phyloP scores from a whole-genome alignment of 2,113 vertebrate species.

The Pterophyllum scalare region DNA sequence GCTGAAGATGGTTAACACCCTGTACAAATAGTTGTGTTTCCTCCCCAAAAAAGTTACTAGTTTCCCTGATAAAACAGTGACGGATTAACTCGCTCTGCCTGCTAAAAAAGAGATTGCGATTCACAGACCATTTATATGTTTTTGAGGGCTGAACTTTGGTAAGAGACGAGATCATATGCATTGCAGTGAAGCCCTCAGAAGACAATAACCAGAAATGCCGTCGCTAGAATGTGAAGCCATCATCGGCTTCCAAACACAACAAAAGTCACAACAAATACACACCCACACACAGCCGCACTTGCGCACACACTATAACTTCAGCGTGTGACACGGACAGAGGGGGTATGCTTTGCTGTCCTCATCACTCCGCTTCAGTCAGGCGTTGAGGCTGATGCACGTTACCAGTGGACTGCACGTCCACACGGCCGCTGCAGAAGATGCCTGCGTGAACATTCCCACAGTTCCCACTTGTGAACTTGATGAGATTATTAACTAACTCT shows the following conservation, averaged over 20 bases:
- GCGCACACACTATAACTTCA: background rate
- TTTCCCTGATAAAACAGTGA: constrained; percentile 18
- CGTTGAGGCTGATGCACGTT: constrained; percentile 30
- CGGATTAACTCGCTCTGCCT: background rate
- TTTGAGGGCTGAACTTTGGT: constrained; percentile 61
- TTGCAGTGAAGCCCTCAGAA: constrained; percentile 16
- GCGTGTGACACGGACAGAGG: constrained; percentile 54
- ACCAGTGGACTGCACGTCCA: constrained; percentile 48
- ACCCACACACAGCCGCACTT: background rate
- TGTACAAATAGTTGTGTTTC: constrained; percentile 18
- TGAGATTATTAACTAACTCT: constrained; percentile 19
- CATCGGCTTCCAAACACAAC: constrained; percentile 45
- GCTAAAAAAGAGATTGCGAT: constrained; percentile 25
- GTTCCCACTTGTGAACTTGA: constrained; percentile 9
- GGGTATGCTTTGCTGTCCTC: constrained; percentile 37
- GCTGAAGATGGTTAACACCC: background rate
- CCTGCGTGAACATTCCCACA: constrained; percentile 14
- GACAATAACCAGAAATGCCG: constrained; percentile 43
- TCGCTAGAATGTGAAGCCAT: constrained; percentile 20
- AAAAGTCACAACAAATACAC: constrained; percentile 40
- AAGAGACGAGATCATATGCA: constrained; percentile 38
- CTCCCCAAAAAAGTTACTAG: background rate
- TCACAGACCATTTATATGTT: constrained; percentile 21
- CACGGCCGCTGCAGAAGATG: background rate
- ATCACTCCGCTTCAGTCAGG: constrained; percentile 40